Evolutionary conservation across 2,113 vertebrate genomes (phyloP), one percentile per base, ranked within the genome.

Genomic region (Etheostoma cragini): DNA sequence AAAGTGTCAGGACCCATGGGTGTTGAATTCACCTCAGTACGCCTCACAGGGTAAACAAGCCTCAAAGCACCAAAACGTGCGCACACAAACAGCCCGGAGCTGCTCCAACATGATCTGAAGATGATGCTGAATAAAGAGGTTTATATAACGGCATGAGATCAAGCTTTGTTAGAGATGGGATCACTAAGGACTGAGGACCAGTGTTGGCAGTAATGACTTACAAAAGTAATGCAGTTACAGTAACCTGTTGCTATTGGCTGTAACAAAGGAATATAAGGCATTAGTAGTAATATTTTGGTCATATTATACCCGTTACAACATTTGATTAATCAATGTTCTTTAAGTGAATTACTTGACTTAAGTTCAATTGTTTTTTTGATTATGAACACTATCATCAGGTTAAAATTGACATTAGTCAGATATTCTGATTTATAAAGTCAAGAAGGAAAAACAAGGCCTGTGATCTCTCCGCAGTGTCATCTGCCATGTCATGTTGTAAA

Each of bases 1-100:
- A 90, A 90, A 80, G 63, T 88, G 91, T 90, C 89, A 91, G 47
- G 71, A 46, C 81, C 83, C 75, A 38, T 4, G 17, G 74, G 78
- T 67, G 71, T 78, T 65, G 49, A 73, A 83, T 71, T 76, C 78
- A 76, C 85, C 74, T 79, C 52, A n/a, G 84, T 78, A 46, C 82
- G 50, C 72, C 78, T 80, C 63, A 62, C 56, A 80, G 75, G 52
- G 86, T 88, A 87, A 91, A 89, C 81, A 81, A 83, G 81, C 81
- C 85, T 85, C 67, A 84, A 74, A 86, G 72, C 84, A 21, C 4
- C 56, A 65, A 58, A 24, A 84, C 30, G 2, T 42, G 24, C 4
- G 12, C 60, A 24, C 84, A 24, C 57, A 61, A 65, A 82, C 81
- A 81, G 81, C 74, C 80, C 5, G 45, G 19, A 86, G 85, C 81